Evolutionary conservation across 1,140 invertebrate species (phyloP).

Genomic region (Chionoecetes opilio): DNA sequence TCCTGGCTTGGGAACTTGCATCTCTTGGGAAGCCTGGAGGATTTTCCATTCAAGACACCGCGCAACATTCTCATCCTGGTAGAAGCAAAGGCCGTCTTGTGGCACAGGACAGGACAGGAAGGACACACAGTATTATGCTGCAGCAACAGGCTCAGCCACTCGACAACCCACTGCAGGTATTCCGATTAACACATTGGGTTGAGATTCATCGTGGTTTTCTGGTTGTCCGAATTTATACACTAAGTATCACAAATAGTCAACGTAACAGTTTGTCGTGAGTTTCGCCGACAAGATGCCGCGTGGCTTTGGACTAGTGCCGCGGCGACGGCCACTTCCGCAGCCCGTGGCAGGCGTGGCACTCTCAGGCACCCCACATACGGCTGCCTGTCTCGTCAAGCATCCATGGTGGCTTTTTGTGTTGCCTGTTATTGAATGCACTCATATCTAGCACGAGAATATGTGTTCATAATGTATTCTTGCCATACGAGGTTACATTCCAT

Average conservation of each 20-base stretch:
- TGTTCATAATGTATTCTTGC: background rate
- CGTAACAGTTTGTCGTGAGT: background rate
- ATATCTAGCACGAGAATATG: background rate
- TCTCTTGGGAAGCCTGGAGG: background rate
- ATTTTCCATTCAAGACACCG: background rate
- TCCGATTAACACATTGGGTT: background rate
- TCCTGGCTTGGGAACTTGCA: background rate
- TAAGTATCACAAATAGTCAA: conserved; percentile 1
- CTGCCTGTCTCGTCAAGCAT: background rate
- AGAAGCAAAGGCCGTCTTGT: background rate
- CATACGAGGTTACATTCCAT: too few species aligned
- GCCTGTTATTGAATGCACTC: background rate
- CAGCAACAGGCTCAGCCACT: background rate
- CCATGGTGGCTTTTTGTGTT: background rate
- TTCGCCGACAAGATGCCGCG: background rate
- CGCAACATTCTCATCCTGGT: background rate
- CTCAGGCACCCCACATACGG: background rate
- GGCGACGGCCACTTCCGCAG: background rate
- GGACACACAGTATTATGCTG: background rate
- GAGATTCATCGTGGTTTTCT: background rate
- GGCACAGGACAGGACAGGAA: conserved; percentile 7
- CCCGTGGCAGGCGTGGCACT: background rate
- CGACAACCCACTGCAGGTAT: background rate
- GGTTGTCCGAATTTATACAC: conserved; percentile 6
- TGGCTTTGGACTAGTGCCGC: conserved; percentile 3